A percentile compares a stretch with the other conserved stretches of the same genome.
phyloP scores from a whole-genome alignment of 2,888 invertebrate genomes.

The Caenorhabditis sp. region DNA sequence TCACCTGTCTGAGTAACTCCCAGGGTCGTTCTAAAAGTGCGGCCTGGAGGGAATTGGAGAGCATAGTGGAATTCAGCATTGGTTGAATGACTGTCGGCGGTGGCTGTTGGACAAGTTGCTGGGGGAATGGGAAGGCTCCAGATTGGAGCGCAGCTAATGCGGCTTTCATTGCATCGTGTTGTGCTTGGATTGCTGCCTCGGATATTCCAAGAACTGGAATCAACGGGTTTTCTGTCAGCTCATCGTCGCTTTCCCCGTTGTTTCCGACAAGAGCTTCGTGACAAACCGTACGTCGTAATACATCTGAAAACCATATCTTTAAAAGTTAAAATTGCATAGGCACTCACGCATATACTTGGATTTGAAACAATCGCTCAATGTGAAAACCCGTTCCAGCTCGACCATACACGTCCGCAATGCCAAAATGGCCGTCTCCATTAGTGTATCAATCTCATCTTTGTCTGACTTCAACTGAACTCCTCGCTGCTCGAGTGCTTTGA shows the following conservation, averaged over 20 bases:
- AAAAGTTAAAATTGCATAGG: not conserved
- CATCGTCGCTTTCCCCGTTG: slow-evolving; percentile 60
- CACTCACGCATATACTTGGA: slow-evolving; percentile 52
- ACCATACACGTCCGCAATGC: slow-evolving; percentile 55
- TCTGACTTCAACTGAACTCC: slow-evolving; percentile 49
- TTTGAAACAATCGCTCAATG: slow-evolving; percentile 46
- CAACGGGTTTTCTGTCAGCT: slow-evolving; percentile 30
- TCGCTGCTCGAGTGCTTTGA: slow-evolving; percentile 41
- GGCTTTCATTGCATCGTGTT: slow-evolving; percentile 24
- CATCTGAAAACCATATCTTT: slow-evolving; percentile 39
- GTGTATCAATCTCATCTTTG: slow-evolving; percentile 48
- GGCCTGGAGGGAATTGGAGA: too few relatives aligned
- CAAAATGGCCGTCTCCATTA: slow-evolving; percentile 52
- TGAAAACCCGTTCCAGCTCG: slow-evolving; percentile 51
- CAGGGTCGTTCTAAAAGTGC: slow-evolving; percentile 25
- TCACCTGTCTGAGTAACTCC: slow-evolving; percentile 42
- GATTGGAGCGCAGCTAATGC: slow-evolving; percentile 36
- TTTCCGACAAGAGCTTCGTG: slow-evolving; percentile 61
- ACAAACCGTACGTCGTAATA: slow-evolving; percentile 50
- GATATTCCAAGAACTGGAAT: slow-evolving; percentile 7
- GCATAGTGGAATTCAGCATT: not conserved
- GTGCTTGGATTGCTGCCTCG: slow-evolving; percentile 11
- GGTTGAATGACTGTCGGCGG: too few relatives aligned
- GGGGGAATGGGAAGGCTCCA: slow-evolving; percentile 10
- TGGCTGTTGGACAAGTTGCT: slow-evolving; percentile 30